Base-by-base conservation (phyloP, 2,797 vertebrate genomes). In the Odontamblyopus rebecca region DNA sequence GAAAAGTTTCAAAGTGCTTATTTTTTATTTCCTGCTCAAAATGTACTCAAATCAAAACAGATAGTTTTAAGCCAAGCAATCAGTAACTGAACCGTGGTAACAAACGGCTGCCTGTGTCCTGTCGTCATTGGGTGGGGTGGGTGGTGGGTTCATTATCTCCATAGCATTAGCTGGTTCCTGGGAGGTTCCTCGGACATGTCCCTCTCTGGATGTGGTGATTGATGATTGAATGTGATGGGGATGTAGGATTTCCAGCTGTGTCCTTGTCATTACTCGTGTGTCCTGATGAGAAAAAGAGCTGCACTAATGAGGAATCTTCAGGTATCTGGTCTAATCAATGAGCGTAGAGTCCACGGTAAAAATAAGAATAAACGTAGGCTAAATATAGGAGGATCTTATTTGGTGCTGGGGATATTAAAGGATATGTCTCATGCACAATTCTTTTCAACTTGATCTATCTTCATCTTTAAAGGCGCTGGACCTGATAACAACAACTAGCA, bases 111-210 rank as follows among this genome's bases (percentile, higher is more conserved):
- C 23, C 27, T 13, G 18, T 2, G 61, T 32, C 61, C 61, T n/a
- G 61, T 38, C 35, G 6, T 38, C 35, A n/a, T 1, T 9, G 61
- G 60, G 60, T n/a, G 60, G 18, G 32, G 32, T 27, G 61, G 35
- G 35, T 13, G 32, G 32, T 15, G 61, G 35, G 35, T 6, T 60
- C 57, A 60, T 60, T 60, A 60, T 30, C 26, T 11, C 23, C 11
- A 26, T 23, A 56, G 54, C 19, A 32, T n/a, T 35, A 15, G 30
- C 7, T 1, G n/a, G 35, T 63, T 63, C 61, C 61, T 63, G 61
- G 61, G 61, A 4, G 61, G 32, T 15, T 63, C 61, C 61, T 63
- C 61, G 16, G 35, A 63, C n/a, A 63, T 26, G 61, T 41, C 38
- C n/a, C n/a, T 44, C 19, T 15, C 4, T 41, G 19, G 23, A 23